Evolutionary conservation across 2,888 invertebrate species (phyloP), one percentile per base, ranked within the genome.

Genomic region (Leptothorax acervorum): DNA sequence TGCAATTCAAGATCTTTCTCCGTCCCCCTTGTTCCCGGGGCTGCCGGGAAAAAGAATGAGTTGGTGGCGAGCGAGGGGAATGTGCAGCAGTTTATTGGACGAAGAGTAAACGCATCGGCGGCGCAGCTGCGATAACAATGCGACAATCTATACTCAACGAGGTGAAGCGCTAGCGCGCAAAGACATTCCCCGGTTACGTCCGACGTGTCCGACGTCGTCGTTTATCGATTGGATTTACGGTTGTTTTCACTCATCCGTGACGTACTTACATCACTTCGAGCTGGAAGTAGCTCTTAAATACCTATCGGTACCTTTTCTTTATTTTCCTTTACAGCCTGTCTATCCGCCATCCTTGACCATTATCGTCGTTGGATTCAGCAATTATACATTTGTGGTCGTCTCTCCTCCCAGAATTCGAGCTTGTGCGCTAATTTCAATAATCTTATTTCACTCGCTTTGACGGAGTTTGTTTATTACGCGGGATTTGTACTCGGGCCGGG

Each of bases 1-100:
- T 73, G 86, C 89, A 85, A 89, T 89, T 87, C 89, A 86, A 78
- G 87, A 85, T 86, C 87, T 86, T 84, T 75, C 86, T 73, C 81
- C 79, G 75, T 86, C 83, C 74, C 82, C 68, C 84, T 84, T 76
- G 66, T 79, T 66, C 62, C 68, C 35, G 39, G 45, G 28, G 5
- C 68, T 18, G 63, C 53, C 57, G 74, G 63, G 81, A 85, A 87
- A 89, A 86, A 87, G 74, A 86, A 83, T 60, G 9, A 31, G 6
- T 11, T 48, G 66, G 23, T 2, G 60, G 18, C 51, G n/a, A 23
- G n/a, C 15, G 39, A 35, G 60, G 62, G 48, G 39, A 42, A 12
- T 11, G 55, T n/a, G 31, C 76, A 6, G 48, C 48, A 51, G 68
- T 81, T 83, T 79, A 87, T 88, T 84, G 83, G 83, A 83, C 82